Evolutionary conservation across 2,113 vertebrate species (phyloP), one percentile per base, ranked within the genome.

Genomic region (Ellobius talpinus): DNA sequence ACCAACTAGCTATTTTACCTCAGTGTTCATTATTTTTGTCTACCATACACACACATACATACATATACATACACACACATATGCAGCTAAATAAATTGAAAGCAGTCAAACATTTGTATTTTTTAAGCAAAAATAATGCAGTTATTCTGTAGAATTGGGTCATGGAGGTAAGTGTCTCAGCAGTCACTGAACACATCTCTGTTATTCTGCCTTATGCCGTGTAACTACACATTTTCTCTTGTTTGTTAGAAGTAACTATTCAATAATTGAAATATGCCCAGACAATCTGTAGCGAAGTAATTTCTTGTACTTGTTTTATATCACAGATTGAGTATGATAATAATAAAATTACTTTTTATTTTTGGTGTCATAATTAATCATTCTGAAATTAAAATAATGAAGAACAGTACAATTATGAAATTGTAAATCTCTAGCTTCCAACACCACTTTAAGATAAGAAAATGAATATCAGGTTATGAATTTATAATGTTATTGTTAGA

Each of bases 301-400:
- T 93, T 85, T 36, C 42, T 16, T 73, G 4, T 10, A 61, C 7
- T 74, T 68, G 14, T 6, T 79, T 79, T 68, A 5, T 73, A 85
- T 74, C 39, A 39, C 14, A 9, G 6, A 66, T 74, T 70, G 7
- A 78, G 33, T 55, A 84, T 33, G 39, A 82, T 77, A 89, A 87
- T 9, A 82, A 55, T 70, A 70, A 52, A 95, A 90, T 90, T 39
- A 79, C 13, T 5, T 78, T 73, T 89, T 88, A n/a, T 36, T 36
- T 7, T 78, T 78, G 52, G 12, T 3, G 77, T 13, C 61, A 50
- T 73, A 72, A n/a, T 81, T 61, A 50, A 87, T 78, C 39, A 72
- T 42, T 89, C 21, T 84, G 7, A 85, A 95, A 85, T 94, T 85
- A 91, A 42, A 84, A 29, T 93, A 92, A 85, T 81, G 29, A 93